phyloP scores from a whole-genome alignment of 2,113 vertebrate genomes.

The Prunella fulvescens region DNA sequence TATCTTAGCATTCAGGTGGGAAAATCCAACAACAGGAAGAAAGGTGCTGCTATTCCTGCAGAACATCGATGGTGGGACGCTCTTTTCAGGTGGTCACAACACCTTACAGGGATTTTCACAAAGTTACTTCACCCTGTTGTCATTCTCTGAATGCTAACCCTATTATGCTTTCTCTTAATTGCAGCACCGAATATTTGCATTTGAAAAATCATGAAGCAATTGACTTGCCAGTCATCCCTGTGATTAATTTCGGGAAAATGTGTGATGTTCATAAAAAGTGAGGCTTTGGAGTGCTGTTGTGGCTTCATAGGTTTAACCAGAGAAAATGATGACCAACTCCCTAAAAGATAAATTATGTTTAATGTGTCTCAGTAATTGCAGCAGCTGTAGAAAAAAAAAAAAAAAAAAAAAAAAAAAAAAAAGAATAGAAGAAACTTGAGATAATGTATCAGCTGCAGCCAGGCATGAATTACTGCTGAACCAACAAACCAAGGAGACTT shows the following conservation, averaged over 20 bases:
- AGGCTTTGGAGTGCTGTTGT: background rate
- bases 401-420: background rate
- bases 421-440: background rate
- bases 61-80: rapidly evolving
- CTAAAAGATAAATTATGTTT: background rate
- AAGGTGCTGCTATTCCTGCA: background rate
- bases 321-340: background rate
- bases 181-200: background rate
- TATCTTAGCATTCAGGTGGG: background rate
- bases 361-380: background rate
- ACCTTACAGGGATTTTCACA: background rate
- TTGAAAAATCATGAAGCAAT: background rate
- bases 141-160: background rate
- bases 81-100: background rate
- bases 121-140: background rate
- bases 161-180: background rate
- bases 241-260: background rate
- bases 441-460: background rate
- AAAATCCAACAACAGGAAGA: background rate
- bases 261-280: background rate
- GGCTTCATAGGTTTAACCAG: background rate
- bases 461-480: background rate
- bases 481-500: background rate
- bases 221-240: background rate
- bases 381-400: background rate